Evolutionary conservation across 2,888 invertebrate genomes (phyloP).

Genomic region (Drosophila borealis): DNA sequence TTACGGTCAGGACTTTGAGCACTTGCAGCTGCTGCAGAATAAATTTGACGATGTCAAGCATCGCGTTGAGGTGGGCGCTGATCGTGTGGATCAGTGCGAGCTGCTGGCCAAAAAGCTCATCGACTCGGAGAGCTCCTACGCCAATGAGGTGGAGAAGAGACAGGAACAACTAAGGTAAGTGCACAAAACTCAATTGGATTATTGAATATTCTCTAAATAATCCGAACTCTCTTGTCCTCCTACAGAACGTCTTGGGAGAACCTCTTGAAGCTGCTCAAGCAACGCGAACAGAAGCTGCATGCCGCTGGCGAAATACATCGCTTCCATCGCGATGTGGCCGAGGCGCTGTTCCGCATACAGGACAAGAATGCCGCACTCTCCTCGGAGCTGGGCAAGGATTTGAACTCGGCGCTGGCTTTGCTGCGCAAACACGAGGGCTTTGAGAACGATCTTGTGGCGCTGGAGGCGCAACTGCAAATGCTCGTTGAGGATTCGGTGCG

Average conservation of each 20-base stretch:
- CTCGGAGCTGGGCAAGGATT: conserved; percentile 92
- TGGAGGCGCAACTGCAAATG: conserved; percentile 96
- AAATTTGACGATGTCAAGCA: conserved; percentile 97
- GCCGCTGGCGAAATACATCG: conserved; percentile 99
- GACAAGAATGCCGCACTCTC: conserved; percentile 95
- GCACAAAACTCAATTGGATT: background rate
- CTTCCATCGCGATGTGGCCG: conserved; percentile 98
- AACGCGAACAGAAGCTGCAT: conserved; percentile 93
- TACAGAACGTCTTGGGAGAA: conserved; percentile 93
- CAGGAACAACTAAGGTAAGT: conserved; percentile 94
- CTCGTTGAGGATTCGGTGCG: conserved; percentile 96
- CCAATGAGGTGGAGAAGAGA: conserved; percentile 92
- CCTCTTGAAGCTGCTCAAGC: conserved; percentile 93
- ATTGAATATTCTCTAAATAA: background rate
- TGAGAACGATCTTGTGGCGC: conserved; percentile 95
- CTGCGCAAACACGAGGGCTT: conserved; percentile 95
- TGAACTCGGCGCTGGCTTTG: conserved; percentile 93
- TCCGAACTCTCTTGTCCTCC: background rate
- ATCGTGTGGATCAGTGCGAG: conserved; percentile 95
- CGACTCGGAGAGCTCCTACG: conserved; percentile 93
- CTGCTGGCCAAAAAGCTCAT: conserved; percentile 95
- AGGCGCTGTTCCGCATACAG: conserved; percentile 94
- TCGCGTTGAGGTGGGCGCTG: conserved; percentile 94
- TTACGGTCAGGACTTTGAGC: conserved; percentile 97
- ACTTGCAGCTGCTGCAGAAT: conserved; percentile 92